Base-by-base conservation (phyloP, 2,113 vertebrate genomes). In the Orcinus orca region DNA sequence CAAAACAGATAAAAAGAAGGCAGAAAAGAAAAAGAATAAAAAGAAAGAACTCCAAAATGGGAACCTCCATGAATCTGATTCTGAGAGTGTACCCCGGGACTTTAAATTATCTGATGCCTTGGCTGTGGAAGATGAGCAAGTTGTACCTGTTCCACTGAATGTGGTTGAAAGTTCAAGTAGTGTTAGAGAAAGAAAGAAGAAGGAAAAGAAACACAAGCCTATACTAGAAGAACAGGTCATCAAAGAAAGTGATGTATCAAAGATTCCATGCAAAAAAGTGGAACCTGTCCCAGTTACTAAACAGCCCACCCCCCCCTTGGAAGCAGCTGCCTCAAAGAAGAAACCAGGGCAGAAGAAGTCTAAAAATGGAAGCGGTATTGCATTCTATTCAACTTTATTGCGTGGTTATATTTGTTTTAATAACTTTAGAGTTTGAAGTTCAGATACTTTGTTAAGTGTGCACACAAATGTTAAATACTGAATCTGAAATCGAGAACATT, bases 21-120 rank as follows among this genome's bases (percentile, higher is more conserved):
- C 98, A 0, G 99, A 99, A 93, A 99, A 99, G 98, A 99, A 99
- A 98, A 99, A 99, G 98, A 99, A 99, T 98, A 99, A 99, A 98
- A 99, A 99, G 98, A 99, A 99, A 98, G 99, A 99, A 96, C 98
- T 98, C 60, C 98, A 99, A 90, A 99, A 99, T 0, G 99, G 98
- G 18, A 99, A 98, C 15, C 99, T 99, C 84, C 99, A 98, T 17
- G 99, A 99, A 90, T 99, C 99, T 0, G 99, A 99, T 97, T 99
- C 99, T 3, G 99, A 99, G 36, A 98, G 93, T 3, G 90, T 98
- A 3, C 97, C 98, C 53, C 98, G 98, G 95, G 99, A 99, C 93
- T 99, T 99, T 36, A 99, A 99, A 80, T 93, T 99, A 65, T 97
- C 98, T 3, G 99, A 99, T 60, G 99, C 98, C 74, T 97, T 98